Percentiles rank a stretch among this genome's conserved stretches.
phyloP scores from a whole-genome alignment of 2,797 vertebrate species.

The Squalus acanthias region DNA sequence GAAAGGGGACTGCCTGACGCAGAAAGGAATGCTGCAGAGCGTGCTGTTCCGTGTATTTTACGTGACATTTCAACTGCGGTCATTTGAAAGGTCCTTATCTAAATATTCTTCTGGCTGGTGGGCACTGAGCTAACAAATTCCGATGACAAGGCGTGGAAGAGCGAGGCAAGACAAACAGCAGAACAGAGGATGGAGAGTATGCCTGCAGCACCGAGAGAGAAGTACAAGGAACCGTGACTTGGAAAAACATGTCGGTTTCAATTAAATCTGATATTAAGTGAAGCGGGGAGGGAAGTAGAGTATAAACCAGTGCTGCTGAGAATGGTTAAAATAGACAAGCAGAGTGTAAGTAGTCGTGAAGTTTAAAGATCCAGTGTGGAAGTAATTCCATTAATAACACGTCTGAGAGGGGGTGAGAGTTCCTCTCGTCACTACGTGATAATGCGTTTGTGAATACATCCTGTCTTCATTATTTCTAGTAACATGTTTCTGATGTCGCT shows the following conservation, averaged over 20 bases:
- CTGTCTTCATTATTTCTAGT: background rate
- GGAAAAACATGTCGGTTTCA: constrained; percentile 1
- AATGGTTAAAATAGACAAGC: background rate
- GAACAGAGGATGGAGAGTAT: background rate
- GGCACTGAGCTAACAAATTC: background rate
- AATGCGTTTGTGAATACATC: background rate
- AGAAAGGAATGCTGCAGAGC: background rate
- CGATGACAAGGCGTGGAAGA: background rate
- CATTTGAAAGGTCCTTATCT: background rate
- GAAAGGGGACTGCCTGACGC: background rate
- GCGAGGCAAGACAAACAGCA: background rate
- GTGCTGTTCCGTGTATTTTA: background rate
- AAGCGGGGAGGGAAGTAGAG: background rate
- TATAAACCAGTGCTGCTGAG: background rate
- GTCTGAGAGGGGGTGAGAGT: background rate
- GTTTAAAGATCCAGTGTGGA: background rate
- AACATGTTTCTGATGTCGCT: background rate
- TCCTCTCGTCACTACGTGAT: background rate
- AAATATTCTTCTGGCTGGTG: background rate
- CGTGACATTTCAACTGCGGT: background rate
- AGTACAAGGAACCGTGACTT: background rate
- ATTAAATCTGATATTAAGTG: constrained; percentile 13
- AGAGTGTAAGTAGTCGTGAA: background rate
- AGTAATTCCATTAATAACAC: background rate
- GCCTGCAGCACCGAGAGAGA: background rate